phyloP scores from a whole-genome alignment of 92 coral and sea anemone species.

The Phenganax stokvisi region DNA sequence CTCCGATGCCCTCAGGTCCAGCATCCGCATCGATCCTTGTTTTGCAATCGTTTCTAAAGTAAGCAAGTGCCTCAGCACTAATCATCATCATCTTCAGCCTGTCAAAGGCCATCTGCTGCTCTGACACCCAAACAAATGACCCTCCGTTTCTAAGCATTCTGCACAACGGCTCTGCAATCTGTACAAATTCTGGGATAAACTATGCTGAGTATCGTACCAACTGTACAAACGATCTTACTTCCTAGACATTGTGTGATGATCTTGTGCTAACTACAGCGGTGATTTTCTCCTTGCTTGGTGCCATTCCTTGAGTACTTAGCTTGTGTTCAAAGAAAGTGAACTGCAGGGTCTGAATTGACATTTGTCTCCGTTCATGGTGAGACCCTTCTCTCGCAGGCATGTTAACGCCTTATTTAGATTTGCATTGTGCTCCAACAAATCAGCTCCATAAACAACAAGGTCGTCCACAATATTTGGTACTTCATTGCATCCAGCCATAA shows the following conservation, averaged over 20 bases:
- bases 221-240: slow-evolving; percentile 47
- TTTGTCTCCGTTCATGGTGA: slow-evolving; percentile 51
- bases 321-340: slow-evolving; percentile 54
- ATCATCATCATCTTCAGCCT: slow-evolving; percentile 49
- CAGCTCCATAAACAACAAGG: slow-evolving; percentile 4
- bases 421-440: slow-evolving; percentile 10
- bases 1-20: slow-evolving; percentile 51
- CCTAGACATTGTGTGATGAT: slow-evolving; percentile 41
- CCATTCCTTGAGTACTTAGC: slow-evolving; percentile 38
- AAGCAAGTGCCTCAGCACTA: slow-evolving; percentile 46
- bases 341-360: slow-evolving; percentile 51
- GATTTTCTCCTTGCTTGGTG: slow-evolving; percentile 54
- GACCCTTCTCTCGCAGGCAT: slow-evolving; percentile 23
- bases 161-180: slow-evolving; percentile 46
- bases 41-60: slow-evolving; percentile 44
- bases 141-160: slow-evolving; percentile 47
- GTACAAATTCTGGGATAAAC: slow-evolving; percentile 50
- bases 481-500: background rate
- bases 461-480: slow-evolving; percentile 19
- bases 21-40: slow-evolving; percentile 50
- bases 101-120: slow-evolving; percentile 47
- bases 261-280: slow-evolving; percentile 41
- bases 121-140: slow-evolving; percentile 44
- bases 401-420: background rate
- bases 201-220: slow-evolving; percentile 49